A percentile compares a stretch with the other conserved stretches of the same genome.
These are phyloP conservation scores for Plectropomus leopardus DNA, from an alignment of 2,113 vertebrate species.

Conservation along the genomic window DNA sequence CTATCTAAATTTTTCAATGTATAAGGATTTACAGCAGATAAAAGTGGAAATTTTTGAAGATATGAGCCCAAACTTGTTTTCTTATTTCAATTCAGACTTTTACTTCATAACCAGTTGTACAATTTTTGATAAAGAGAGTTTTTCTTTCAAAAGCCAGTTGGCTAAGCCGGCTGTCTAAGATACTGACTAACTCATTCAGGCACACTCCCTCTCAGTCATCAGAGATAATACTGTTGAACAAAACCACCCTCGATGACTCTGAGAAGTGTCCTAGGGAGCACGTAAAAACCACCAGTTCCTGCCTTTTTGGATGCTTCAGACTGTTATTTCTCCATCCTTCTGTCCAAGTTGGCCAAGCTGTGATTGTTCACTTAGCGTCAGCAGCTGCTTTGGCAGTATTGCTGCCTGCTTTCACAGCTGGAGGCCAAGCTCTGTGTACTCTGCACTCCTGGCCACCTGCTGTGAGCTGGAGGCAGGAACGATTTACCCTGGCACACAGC, in stretches of 20 bases:
- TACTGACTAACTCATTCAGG: conserved; percentile 2
- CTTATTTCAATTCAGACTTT: neutral
- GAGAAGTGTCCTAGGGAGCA: neutral
- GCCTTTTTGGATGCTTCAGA: conserved; percentile 21
- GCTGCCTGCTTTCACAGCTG: conserved; percentile 67
- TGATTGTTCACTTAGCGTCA: conserved; percentile 70
- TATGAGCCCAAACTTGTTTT: neutral
- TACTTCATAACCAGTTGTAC: neutral
- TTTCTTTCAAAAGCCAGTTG: neutral
- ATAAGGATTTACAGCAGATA: neutral
- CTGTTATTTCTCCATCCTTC: conserved; percentile 41
- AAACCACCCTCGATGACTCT: neutral
- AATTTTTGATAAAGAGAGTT: neutral
- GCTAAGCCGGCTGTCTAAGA: neutral
- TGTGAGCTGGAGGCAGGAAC: conserved; percentile 41
- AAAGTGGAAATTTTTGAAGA: neutral
- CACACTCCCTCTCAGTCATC: neutral
- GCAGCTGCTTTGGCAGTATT: conserved; percentile 66
- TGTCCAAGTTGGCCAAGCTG: conserved; percentile 51
- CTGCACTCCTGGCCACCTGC: conserved; percentile 58
- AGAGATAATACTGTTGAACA: neutral
- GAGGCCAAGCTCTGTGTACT: conserved; percentile 65
- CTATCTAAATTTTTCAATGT: neutral
- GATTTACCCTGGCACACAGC: conserved; percentile 56
- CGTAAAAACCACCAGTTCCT: conserved; percentile 15